Percentiles rank a stretch among this genome's conserved stretches.
Evolutionary conservation across 2,888 invertebrate species (phyloP).

Genomic region (Liopterus haemorrhoidalis): DNA sequence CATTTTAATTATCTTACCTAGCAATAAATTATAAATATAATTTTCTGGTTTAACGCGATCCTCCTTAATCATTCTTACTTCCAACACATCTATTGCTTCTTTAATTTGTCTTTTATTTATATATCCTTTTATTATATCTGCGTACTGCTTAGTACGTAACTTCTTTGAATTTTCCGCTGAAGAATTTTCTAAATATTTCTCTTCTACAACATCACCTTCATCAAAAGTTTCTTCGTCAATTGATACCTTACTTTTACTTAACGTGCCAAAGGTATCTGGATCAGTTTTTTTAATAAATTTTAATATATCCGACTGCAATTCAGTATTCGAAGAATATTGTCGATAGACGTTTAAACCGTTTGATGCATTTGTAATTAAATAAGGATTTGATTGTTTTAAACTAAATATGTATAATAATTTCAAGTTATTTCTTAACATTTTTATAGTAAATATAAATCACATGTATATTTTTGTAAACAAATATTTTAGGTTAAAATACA

Average conservation of each 20-base stretch:
- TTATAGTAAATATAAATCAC: no score
- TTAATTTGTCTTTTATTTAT: conserved; percentile 59
- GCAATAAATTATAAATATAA: conserved; percentile 76
- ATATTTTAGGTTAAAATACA: no score
- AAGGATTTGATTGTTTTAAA: no score
- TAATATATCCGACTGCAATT: no score
- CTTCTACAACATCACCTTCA: conserved; percentile 57
- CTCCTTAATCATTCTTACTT: conserved; percentile 67
- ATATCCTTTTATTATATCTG: conserved; percentile 63
- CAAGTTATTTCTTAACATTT: no score
- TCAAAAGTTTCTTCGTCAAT: conserved; percentile 41
- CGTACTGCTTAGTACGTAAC: conserved; percentile 60
- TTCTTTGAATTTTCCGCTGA: conserved; percentile 45
- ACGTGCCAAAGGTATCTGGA: conserved; percentile 57
- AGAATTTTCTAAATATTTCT: conserved; percentile 53
- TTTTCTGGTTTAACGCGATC: conserved; percentile 73
- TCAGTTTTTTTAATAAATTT: conserved; percentile 42
- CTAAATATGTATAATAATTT: no score
- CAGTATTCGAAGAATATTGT: no score
- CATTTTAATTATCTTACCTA: no score
- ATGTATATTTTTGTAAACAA: no score
- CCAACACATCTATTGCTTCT: conserved; percentile 73
- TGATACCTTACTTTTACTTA: conserved; percentile 48
- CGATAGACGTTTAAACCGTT: no score
- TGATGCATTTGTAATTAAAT: no score